Base-by-base conservation (phyloP, 2,888 invertebrate genomes). In the Keiferia lycopersicella region DNA sequence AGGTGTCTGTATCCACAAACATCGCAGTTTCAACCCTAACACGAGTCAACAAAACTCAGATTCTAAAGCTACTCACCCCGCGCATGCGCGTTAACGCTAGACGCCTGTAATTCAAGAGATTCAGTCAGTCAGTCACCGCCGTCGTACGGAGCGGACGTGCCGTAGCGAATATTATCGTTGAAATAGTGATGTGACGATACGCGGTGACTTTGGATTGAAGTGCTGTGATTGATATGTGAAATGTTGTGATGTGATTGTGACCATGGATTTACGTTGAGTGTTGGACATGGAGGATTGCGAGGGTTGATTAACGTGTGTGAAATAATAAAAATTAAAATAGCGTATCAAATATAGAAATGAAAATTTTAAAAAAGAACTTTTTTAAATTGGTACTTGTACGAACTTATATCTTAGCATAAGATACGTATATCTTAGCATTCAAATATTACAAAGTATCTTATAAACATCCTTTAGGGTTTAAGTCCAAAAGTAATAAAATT, bases 1-100 rank as follows among this genome's bases (percentile, higher is more conserved):
- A 89, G 89, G 89, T 88, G 89, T 87, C 88, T 80, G 81, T 77
- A 39, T n/a, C 2, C 6, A 22, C 1, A 6, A 16, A 26, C 66
- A 34, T 10, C 45, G 16, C 11, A 69, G 67, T 67, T 56, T 64
- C 67, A 62, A 77, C 69, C 64, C 83, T 75, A 68, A n/a, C 4
- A n/a, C 20, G 2, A 0, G 34, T 10, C 2, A 48, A n/a, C 45
- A 61, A 18, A 61, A 34, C 30, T 4, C 6, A 16, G 50, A 50
- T 12, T 50, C 11, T 45, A 65, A 66, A 72, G 67, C 68, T 2
- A 12, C 22, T 6, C n/a, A 14, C 11, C 39, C n/a, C 8, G 77
- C 84, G 79, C 83, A 76, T 73, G 74, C 71, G 68, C 61, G 14
- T 3, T 57, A 60, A 62, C 48, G 75, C 72, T 73, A 75, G 73